Evolutionary conservation across 1,140 invertebrate genomes (phyloP), one percentile per base, ranked within the genome.

Genomic region (Drosophila parabipectinata): DNA sequence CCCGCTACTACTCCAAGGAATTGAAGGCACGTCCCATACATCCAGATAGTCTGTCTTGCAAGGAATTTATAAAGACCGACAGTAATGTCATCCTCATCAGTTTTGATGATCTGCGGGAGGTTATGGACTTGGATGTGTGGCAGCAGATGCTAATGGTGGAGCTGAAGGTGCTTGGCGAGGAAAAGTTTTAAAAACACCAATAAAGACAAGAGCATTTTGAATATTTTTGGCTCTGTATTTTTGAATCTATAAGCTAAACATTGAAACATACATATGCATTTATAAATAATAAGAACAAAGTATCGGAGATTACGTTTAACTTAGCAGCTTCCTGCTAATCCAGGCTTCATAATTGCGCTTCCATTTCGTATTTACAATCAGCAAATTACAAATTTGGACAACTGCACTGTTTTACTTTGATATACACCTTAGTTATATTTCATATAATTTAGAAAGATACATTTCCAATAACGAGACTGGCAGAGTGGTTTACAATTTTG

Each of bases 401-500:
- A 53, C 34, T 37, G n/a, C 63, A 62, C 62, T 41, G 26, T 51
- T 63, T 53, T 55, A 68, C 62, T 55, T 68, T 68, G 39, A 12
- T 68, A 47, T 68, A 68, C 28, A 61, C 52, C 63, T 71, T 45
- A 68, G 39, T 45, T 69, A 71, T 69, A 71, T 51, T 51, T 71
- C 47, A 28, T 56, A 72, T 14, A 62, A 50, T 72, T 72, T 69
- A 58, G 47, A 18, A 50, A 51, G 66, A 45, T 64, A 64, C 80
- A 72, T 68, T 73, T 84, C 61, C 14, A 72, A 60, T 66, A 66
- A 74, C 41, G 51, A 44, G 6, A 47, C 15, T 56, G 71, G 48
- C 14, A 44, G 6, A 18, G 41, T 18, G 69, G 76, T 87, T 82
- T 87, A 87, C 83, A 85, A 75, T 68, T 76, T 82, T 78, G 78